Base-by-base conservation (phyloP, 2,113 vertebrate genomes). In the Thymallus thymallus region DNA sequence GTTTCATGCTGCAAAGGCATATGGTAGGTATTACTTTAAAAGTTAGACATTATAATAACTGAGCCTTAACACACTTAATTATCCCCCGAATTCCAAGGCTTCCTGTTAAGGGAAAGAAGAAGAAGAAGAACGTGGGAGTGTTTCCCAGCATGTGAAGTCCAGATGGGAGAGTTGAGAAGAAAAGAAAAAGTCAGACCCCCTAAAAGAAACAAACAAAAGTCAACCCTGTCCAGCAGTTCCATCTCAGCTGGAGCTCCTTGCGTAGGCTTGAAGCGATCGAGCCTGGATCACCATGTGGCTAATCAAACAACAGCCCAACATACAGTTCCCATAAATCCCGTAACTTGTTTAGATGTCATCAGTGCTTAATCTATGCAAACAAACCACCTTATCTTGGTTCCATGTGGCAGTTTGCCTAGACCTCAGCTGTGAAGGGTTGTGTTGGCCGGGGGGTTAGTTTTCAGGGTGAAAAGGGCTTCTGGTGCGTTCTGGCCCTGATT, bases 11-110 rank as follows among this genome's bases (percentile, higher is more conserved):
- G 62, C 23, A 29, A 29, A 14, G 5, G 46, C 76, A 78, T 55
- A 74, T 74, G 55, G 65, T 35, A 69, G 24, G 32, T 30, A 77
- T 77, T 72, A 72, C 63, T 56, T 76, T 18, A 3, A 62, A 24
- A 30, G 3, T 24, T 64, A 30, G 16, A 71, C 56, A 68, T 68
- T 60, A 29, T 35, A 26, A 69, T 69, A 64, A 63, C 58, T 51
- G 68, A 64, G 35, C 71, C 41, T 65, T 78, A 55, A 69, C 56
- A 69, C 45, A 73, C 65, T 67, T 76, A 65, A 74, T 61, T 73
- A 62, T n/a, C 58, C 26, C 24, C 41, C 41, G 35, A 72, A 76
- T 71, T 72, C 51, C 61, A 66, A 65, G 69, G 29, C 46, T 60
- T 76, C 1, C 61, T 72, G 35, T 69, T 71, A 71, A 72, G 32